Evolutionary conservation across 2,888 invertebrate genomes (phyloP), one percentile per base, ranked within the genome.

Genomic region (Anthophora plumipes): DNA sequence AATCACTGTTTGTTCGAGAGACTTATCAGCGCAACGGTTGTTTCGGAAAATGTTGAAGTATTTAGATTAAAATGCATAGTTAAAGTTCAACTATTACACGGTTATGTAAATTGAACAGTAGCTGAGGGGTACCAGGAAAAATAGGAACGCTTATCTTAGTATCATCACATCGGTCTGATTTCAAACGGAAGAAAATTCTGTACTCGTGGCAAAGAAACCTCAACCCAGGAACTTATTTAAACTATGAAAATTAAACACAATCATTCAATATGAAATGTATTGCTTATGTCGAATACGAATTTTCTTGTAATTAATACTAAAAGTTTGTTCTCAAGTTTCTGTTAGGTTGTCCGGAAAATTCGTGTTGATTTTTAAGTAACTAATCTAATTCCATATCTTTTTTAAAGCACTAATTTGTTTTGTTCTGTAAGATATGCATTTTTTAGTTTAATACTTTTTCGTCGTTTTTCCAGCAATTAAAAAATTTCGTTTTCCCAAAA

Each of bases 21-120:
- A 12, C 31, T 48, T 75, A 75, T 75, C 54, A 25, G 50, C 3
- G 55, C 5, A 54, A 43, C 12, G 22, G 25, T 2, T 4, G 17
- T 8, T 12, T 39, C 39, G 46, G 60, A 77, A 75, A 75, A 67
- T 39, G 22, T 14, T 25, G 41, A 17, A 43, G 41, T 43, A 39
- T 66, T 70, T 80, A 46, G n/a, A 46, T 67, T 69, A 69, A 73
- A 63, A 78, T 69, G 54, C 54, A 22, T 67, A 31, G 60, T 70
- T 57, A 59, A 72, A 60, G 43, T 67, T 79, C 54, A 11, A 20
- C 55, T 60, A n/a, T 78, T 55, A 22, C 46, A 17, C 46, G 73
- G 60, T 31, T 78, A 78, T 73, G 68, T 59, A 73, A 80, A 80
- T 78, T 37, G n/a, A 17, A 25, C 14, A 59, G 52, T 41, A 59